Evolutionary conservation across 92 coral and sea anemone species (phyloP).

Genomic region (Anthopleura xanthogrammica): DNA sequence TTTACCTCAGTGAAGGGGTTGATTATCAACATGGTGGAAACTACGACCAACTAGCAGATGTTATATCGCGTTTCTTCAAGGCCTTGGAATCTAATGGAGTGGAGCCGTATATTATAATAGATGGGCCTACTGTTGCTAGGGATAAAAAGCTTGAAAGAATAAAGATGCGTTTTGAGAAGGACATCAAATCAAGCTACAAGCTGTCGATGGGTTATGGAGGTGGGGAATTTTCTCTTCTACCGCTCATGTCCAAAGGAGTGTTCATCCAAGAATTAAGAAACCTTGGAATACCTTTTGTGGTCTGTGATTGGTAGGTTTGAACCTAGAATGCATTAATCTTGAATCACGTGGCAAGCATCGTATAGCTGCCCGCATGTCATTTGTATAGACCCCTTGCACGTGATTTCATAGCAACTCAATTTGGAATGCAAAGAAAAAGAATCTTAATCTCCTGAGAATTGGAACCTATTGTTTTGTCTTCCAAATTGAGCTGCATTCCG

Average conservation of each 20-base stretch:
- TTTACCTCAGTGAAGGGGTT: slow-evolving; percentile 48
- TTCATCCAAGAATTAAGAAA: slow-evolving; percentile 59
- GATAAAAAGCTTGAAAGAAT: slow-evolving; percentile 68
- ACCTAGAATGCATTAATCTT: too few relatives aligned
- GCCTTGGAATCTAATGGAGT: slow-evolving; percentile 53
- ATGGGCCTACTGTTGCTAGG: slow-evolving; percentile 68
- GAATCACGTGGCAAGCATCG: too few relatives aligned
- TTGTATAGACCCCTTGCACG: too few relatives aligned
- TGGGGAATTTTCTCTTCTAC: slow-evolving; percentile 35
- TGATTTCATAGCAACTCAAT: too few relatives aligned
- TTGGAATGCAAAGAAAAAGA: too few relatives aligned
- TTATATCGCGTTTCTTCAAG: slow-evolving; percentile 56
- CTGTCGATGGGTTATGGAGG: slow-evolving; percentile 23
- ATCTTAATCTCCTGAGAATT: too few relatives aligned
- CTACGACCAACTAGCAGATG: slow-evolving; percentile 56
- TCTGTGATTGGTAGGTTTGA: slow-evolving; percentile 78
- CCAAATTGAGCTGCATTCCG: too few relatives aligned
- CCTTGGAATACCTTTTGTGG: slow-evolving; percentile 53
- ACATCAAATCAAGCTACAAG: slow-evolving; percentile 27
- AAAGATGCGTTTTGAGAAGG: slow-evolving; percentile 39
- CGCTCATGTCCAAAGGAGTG: slow-evolving; percentile 42
- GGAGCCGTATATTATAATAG: slow-evolving; percentile 67
- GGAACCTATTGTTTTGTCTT: too few relatives aligned
- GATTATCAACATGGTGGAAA: slow-evolving; percentile 82
- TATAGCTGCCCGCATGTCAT: too few relatives aligned